Base-by-base conservation (phyloP, 2,888 invertebrate species). In the Melinaea menophilus region DNA sequence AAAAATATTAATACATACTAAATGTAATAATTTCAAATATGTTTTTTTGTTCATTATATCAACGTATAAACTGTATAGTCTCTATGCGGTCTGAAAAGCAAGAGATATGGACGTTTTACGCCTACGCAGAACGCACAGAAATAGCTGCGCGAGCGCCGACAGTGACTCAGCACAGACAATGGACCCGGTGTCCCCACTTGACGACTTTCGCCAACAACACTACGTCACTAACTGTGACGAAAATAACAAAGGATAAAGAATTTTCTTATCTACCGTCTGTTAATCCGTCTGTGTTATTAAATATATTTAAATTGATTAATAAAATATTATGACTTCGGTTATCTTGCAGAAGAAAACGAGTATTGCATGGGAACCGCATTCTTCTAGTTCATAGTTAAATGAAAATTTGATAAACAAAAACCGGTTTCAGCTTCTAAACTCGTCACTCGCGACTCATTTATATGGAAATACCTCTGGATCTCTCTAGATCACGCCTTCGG, bases 131-230 rank as follows among this genome's bases (percentile, higher is more conserved):
- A 69, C 75, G 72, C 71, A 79, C 86, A 80, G 79, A 88, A 89
- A 88, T 88, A 89, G 79, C 75, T 71, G 79, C 80, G 85, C 84
- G 85, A 77, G 83, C 86, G 82, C 83, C 83, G 86, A 80, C 86
- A 75, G 73, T 89, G 88, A 88, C 81, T 89, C 88, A 88, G 73
- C 81, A 63, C 80, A 84, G 83, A 88, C 88, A 89, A 88, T 86
- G 82, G 80, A 70, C 75, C 76, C 76, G 80, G 80, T 78, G 82
- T 81, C 81, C 81, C 84, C 81, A 81, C 74, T 73, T 73, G 75
- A 79, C 81, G 78, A 79, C 82, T 86, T 85, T 84, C 82, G 81
- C 81, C 78, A 78, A 78, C 75, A 75, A 73, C 77, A 63, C 57
- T 67, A 66, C 65, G 62, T 62, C 63, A 58, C 12, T 55, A 48